Evolutionary conservation across 2,888 invertebrate species (phyloP).

Genomic region (Theristus sp.): DNA sequence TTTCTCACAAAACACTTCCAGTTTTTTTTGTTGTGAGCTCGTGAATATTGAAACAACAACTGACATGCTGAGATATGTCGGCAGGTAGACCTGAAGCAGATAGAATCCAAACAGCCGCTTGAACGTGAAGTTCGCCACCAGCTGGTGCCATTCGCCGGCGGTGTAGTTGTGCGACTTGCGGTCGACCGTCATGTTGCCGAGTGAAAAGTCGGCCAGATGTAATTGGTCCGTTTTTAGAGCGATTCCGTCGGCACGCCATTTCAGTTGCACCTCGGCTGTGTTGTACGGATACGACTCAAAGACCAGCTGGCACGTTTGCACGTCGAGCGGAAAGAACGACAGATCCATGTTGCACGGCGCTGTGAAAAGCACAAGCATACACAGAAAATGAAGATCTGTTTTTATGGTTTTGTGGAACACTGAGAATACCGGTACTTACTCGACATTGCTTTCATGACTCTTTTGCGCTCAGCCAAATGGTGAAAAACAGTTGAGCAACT

Average conservation of each 20-base stretch:
- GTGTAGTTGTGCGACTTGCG: background rate
- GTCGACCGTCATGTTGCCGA: background rate
- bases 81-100: conserved; percentile 2
- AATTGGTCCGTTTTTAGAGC: background rate
- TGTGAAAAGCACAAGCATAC: background rate
- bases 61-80: conserved; percentile 1
- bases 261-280: conserved; percentile 16
- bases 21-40: too few relatives aligned
- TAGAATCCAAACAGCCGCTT: conserved; percentile 1
- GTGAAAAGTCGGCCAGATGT: background rate
- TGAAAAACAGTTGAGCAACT: too few relatives aligned
- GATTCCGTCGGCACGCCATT: background rate
- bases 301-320: conserved; percentile 17
- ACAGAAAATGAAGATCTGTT: too few relatives aligned
- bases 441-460: too few relatives aligned
- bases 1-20: background rate
- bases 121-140: background rate
- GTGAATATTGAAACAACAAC: too few relatives aligned
- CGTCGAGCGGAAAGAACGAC: conserved; percentile 21
- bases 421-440: too few relatives aligned
- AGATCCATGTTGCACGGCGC: conserved; percentile 20
- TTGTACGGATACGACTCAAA: conserved; percentile 27
- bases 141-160: conserved; percentile 3
- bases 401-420: too few relatives aligned
- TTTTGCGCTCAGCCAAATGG: too few relatives aligned